These are phyloP conservation scores for Odontocerum albicorne DNA, from an alignment of 2,888 invertebrate genomes.

Conservation along the genomic window DNA sequence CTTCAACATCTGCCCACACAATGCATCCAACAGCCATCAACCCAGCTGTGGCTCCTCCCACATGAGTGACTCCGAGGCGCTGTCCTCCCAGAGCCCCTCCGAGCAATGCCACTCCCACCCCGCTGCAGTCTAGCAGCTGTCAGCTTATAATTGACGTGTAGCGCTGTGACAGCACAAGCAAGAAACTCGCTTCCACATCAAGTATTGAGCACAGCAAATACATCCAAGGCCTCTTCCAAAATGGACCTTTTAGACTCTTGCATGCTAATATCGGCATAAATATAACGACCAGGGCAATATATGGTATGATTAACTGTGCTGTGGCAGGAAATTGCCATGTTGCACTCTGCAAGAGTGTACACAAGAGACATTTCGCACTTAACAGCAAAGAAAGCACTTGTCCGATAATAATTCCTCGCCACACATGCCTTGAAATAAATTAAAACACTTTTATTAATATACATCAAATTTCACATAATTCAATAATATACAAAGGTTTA, in stretches of 20 bases:
- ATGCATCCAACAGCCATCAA: constrained; percentile 81
- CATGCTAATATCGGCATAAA: constrained; percentile 78
- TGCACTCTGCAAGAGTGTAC: constrained; percentile 69
- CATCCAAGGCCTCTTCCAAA: constrained; percentile 74
- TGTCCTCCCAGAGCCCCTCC: constrained; percentile 78
- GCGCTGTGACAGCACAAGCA: constrained; percentile 76
- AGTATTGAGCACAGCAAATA: constrained; percentile 74
- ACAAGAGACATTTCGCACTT: constrained; percentile 75
- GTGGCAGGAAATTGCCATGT: constrained; percentile 74
- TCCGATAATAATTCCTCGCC: constrained; percentile 72
- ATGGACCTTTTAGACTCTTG: constrained; percentile 64
- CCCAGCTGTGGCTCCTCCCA: constrained; percentile 77
- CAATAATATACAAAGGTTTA: too few species aligned
- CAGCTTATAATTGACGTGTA: constrained; percentile 59
- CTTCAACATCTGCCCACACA: constrained; percentile 80
- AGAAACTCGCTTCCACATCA: constrained; percentile 86
- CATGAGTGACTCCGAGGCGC: constrained; percentile 73
- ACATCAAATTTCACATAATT: too few species aligned
- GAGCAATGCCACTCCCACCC: constrained; percentile 80
- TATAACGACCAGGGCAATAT: constrained; percentile 72
- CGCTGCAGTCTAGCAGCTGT: constrained; percentile 83
- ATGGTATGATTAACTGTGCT: constrained; percentile 80
- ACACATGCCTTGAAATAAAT: constrained; percentile 62
- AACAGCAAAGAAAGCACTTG: constrained; percentile 76
- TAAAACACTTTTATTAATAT: constrained; percentile 4